Base-by-base conservation (phyloP, 2,113 vertebrate genomes). In the Cettia cetti region DNA sequence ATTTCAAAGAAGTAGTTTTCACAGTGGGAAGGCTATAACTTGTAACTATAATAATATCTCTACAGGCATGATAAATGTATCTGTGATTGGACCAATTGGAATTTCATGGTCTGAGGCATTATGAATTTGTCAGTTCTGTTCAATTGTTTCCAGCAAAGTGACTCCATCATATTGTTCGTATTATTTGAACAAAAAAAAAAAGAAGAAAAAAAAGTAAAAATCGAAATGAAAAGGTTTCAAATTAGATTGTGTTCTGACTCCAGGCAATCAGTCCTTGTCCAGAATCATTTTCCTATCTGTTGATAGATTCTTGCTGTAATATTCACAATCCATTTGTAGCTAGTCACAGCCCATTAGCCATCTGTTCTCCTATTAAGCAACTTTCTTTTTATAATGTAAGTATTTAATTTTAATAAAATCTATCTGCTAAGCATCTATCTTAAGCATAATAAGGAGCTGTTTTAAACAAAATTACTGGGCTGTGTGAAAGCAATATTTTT, bases 301-400 rank as follows among this genome's bases (percentile, higher is more conserved):
- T 92, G 91, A 92, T 91, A 97, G 91, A 92, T 93, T 96, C 86
- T 95, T 96, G 69, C 70, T 90, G 37, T 80, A 92, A 96, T 92
- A 96, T 91, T 97, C 77, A 44, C 90, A 96, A 82, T 49, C 61
- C 92, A 89, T 95, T 95, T 96, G 89, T 88, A 92, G 78, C 75
- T 74, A 95, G 90, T 96, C 92, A 96, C 93, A 97, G 95, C n/a
- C 74, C 91, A 97, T 98, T 98, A 98, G 54, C 82, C 86, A 95
- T 96, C 93, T 97, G 95, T 94, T 96, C 94, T 83, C 90, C 89
- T 95, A 86, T 96, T 91, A 94, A 83, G 40, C 49, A 94, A 79
- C 66, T 96, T 97, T 96, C 60, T 92, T 95, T 94, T 94, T 88
- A 68, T 90, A 95, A 95, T 85, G 35, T 89, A 95, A 92, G 64